Evolutionary conservation across 1,140 invertebrate genomes (phyloP).

Genomic region (Euglossa dilemma): DNA sequence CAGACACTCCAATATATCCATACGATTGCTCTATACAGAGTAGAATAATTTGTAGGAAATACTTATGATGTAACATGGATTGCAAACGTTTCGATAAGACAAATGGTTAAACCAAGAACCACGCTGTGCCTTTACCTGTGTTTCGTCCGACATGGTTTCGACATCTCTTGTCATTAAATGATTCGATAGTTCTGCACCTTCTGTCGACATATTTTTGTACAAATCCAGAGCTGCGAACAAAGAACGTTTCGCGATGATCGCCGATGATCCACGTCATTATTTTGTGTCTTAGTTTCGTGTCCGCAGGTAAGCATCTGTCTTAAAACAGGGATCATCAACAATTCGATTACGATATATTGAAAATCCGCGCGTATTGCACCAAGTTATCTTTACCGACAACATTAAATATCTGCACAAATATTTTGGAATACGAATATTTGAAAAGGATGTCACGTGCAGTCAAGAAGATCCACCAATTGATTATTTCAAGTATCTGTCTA

Average conservation of each 20-base stretch:
- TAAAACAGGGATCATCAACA: conserved; percentile 18
- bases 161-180: conserved; percentile 51
- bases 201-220: conserved; percentile 72
- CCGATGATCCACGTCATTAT: conserved; percentile 43
- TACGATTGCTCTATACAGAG: conserved; percentile 65
- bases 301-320: conserved; percentile 34
- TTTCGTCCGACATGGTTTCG: conserved; percentile 46
- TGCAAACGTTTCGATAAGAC: background rate
- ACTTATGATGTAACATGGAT: background rate
- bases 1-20: conserved; percentile 72
- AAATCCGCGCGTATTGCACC: background rate
- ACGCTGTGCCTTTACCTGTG: background rate
- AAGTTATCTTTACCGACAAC: conserved; percentile 24
- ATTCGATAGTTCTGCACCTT: conserved; percentile 66
- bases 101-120: background rate
- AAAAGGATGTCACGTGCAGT: background rate
- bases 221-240: conserved; percentile 58
- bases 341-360: conserved; percentile 14
- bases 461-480: background rate
- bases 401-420: background rate
- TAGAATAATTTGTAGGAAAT: background rate
- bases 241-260: conserved; percentile 63
- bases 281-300: conserved; percentile 50
- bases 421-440: background rate
- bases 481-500: background rate